Base-by-base conservation (phyloP, 2,888 invertebrate species). In the Hylaea fasciaria region DNA sequence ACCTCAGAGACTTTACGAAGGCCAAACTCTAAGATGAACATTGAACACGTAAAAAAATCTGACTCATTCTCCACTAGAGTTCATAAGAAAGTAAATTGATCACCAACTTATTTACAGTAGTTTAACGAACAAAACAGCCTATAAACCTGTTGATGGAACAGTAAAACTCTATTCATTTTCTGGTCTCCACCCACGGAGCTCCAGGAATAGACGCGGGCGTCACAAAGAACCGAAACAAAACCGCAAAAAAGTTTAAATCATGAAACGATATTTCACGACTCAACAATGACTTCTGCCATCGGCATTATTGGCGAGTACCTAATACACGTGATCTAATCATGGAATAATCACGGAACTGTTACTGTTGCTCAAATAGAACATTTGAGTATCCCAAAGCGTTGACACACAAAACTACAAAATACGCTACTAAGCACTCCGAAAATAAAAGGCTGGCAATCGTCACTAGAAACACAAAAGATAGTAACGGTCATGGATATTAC, bases 161-260 rank as follows among this genome's bases (percentile, higher is more conserved):
- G 80, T 82, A 80, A 84, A 84, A 70, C 71, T 69, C 52, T 57
- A 56, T 75, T 78, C 77, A 78, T 71, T 77, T 73, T 80, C 78
- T 77, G 78, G 78, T 77, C 76, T 75, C 85, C 85, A 85, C 86
- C 86, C 86, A 88, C 87, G 79, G 70, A 73, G 71, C 74, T 74
- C 79, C 81, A 74, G 75, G 81, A 89, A 89, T 89, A 89, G 83
- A 81, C 60, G 62, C 71, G 65, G 71, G 66, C 85, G 84, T 85
- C 87, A 81, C 84, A 85, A 85, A 83, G 70, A 79, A 73, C n/a
- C 72, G 74, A 73, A 82, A 85, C 80, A 81, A 82, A 82, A 84
- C 83, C 81, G 77, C 83, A 80, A 82, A 78, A 73, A 69, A 73
- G 71, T 72, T 76, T 71, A 83, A 84, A 80, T 73, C 64, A 78